Base-by-base conservation (phyloP, 2,113 vertebrate species). In the Zosterops pallidus region DNA sequence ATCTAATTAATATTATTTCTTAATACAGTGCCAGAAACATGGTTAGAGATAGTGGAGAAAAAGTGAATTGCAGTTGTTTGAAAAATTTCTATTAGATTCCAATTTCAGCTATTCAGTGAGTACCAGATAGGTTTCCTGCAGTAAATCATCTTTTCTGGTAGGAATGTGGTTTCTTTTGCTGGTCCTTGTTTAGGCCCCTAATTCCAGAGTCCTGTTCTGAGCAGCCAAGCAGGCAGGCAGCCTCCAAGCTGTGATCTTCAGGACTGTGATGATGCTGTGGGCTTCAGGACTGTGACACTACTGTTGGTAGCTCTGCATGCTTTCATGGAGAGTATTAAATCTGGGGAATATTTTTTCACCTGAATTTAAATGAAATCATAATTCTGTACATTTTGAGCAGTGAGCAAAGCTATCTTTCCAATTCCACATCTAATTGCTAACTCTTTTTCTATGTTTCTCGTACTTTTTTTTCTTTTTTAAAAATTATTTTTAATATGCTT, bases 331-430 rank as follows among this genome's bases (percentile, higher is more conserved):
- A 56, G 20, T 57, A 63, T 68, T n/a, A 83, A 65, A 92, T 69
- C 14, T n/a, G 4, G 3, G 20, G 10, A 31, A 4, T 6, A 28
- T 59, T 35, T 35, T n/a, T 7, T 1, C 4, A 15, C 13, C 16
- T 41, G 12, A 65, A 19, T 83, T 76, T 56, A 79, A 83, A 72
- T 28, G 1, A 29, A 86, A 60, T 60, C 4, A 33, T 13, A 72
- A 37, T 85, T 88, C 23, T 77, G 3, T 22, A 53, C 1, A 1
- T 81, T 70, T 76, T 91, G 41, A 76, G 2, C 35, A 39, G 25
- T 24, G 29, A 76, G 11, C 12, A 83, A 39, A 86, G 12, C 21
- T n/a, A 6, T 60, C 13, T 85, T 89, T 86, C 20, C 63, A 21
- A 28, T 90, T 44, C 11, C 17, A 56, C 7, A n/a, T 59, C 4